Evolutionary conservation across 2,113 vertebrate genomes (phyloP).

Genomic region (Piprites chloris): DNA sequence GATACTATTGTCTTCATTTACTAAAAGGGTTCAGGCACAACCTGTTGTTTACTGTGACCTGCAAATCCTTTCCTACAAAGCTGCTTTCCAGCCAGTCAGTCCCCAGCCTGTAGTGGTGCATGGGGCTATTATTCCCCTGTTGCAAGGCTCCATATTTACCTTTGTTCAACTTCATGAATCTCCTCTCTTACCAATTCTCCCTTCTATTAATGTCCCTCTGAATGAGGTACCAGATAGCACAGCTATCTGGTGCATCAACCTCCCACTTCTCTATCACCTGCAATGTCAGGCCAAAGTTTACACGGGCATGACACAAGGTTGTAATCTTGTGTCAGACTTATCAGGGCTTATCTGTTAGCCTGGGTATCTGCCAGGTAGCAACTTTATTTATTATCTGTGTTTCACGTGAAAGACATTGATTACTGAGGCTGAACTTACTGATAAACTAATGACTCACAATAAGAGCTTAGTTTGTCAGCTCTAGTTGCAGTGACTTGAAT

Average conservation of each 20-base stretch:
- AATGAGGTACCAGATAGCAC: background rate
- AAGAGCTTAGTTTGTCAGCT: background rate
- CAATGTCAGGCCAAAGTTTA: background rate
- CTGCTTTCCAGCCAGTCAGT: background rate
- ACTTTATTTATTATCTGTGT: background rate
- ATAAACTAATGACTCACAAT: background rate
- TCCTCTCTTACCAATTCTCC: background rate
- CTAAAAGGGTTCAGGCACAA: background rate
- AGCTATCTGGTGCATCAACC: background rate
- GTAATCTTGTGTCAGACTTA: background rate
- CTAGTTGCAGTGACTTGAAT: background rate
- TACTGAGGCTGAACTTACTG: background rate
- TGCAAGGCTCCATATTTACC: background rate
- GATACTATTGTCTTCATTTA: background rate
- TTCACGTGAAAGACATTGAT: background rate
- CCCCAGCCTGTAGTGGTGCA: rapidly evolving
- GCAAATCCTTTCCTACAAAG: background rate
- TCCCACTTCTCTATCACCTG: background rate
- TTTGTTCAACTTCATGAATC: background rate
- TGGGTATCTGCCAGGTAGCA: background rate
- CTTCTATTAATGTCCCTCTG: rapidly evolving
- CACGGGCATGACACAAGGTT: background rate
- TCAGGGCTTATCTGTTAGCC: background rate
- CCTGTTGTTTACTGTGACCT: background rate
- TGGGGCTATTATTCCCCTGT: background rate